These are phyloP conservation scores for Myripristis jacobus DNA, from an alignment of 2,797 vertebrate species.

Conservation along the genomic window DNA sequence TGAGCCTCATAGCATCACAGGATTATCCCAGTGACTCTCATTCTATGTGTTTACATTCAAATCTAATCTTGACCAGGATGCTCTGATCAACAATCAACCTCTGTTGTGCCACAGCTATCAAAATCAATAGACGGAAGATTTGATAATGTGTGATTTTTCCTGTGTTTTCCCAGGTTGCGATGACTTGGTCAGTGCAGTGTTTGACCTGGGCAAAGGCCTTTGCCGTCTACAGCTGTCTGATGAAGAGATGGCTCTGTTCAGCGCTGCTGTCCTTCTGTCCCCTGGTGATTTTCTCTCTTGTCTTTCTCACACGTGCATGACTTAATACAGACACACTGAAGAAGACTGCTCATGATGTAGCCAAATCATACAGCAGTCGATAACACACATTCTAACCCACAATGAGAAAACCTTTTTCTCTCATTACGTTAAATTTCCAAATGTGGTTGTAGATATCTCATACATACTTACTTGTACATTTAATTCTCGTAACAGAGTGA, in stretches of 20 bases:
- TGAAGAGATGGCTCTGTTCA: constrained; percentile 92
- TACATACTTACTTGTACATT: not conserved
- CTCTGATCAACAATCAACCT: not conserved
- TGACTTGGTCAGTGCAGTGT: constrained; percentile 88
- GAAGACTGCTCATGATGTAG: not conserved
- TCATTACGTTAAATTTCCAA: no score
- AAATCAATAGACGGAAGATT: not conserved
- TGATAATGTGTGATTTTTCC: not conserved
- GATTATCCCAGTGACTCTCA: no score
- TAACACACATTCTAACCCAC: no score
- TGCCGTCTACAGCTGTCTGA: constrained; percentile 91
- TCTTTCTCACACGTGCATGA: not conserved
- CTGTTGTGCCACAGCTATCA: not conserved
- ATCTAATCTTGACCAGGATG: not conserved
- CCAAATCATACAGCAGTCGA: no score
- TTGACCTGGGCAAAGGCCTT: constrained; percentile 90
- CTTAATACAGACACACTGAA: not conserved
- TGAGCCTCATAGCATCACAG: no score
- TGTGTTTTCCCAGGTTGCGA: constrained; percentile 87
- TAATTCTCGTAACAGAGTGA: not conserved
- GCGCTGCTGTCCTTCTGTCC: constrained; percentile 88
- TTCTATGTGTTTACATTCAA: no score
- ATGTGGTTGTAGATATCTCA: not conserved
- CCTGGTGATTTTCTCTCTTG: constrained; percentile 80
- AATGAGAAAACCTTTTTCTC: no score